Evolutionary conservation across 92 coral and sea anemone genomes (phyloP).

Genomic region (Zoanthus gigantus): DNA sequence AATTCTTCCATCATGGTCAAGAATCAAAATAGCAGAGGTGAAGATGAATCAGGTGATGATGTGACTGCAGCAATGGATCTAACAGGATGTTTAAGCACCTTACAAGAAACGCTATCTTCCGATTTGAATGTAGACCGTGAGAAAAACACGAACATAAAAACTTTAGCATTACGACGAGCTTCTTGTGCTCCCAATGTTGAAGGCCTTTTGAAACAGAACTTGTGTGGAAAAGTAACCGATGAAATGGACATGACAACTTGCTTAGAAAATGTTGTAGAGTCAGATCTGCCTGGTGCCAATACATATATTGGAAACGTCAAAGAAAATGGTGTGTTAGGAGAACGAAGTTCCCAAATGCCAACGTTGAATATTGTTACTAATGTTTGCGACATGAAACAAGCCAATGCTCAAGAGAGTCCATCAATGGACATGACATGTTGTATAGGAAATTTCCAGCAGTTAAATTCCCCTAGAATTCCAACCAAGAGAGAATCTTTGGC

Average conservation of each 20-base stretch:
- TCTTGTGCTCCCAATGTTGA: not conserved
- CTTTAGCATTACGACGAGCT: not conserved
- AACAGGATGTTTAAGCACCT: conserved; percentile 18
- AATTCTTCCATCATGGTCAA: not conserved
- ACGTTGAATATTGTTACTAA: not conserved
- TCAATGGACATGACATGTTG: conserved; percentile 37
- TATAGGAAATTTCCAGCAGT: not conserved
- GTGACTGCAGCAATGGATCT: conserved; percentile 34
- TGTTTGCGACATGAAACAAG: not conserved
- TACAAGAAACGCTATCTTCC: not conserved
- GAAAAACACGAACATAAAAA: not conserved
- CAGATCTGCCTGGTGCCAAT: not conserved
- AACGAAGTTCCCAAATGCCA: not conserved
- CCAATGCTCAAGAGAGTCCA: not conserved
- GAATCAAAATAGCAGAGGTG: not conserved
- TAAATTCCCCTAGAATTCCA: not conserved
- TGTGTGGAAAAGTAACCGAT: not conserved
- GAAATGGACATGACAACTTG: conserved; percentile 11
- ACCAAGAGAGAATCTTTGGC: not conserved
- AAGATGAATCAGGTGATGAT: conserved; percentile 12
- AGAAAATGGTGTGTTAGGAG: not conserved
- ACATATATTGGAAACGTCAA: not conserved
- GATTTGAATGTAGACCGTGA: not conserved
- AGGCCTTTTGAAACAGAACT: not conserved
- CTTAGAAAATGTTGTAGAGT: not conserved